Conservation (phyloP, 1,140 invertebrate genomes). For the Conus ventricosus region DNA sequence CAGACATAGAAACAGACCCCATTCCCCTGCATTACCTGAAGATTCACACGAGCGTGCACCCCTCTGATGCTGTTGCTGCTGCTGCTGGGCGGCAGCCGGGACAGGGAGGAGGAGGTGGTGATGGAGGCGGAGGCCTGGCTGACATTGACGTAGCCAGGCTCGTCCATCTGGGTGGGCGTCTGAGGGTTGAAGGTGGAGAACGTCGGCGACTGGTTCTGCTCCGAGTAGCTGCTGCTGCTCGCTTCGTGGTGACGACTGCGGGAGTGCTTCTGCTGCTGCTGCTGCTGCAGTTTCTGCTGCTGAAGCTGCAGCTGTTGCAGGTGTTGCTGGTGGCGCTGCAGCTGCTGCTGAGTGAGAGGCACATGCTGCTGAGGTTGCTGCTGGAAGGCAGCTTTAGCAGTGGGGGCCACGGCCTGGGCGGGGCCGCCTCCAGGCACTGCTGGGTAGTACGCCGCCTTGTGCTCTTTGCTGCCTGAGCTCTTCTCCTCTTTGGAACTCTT, state of each 20-base stretch:
- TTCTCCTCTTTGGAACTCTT: slow-evolving; percentile 50
- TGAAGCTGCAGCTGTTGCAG: slow-evolving; percentile 45
- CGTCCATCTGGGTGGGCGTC: neutral
- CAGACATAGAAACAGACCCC: too few relatives aligned
- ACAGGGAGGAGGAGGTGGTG: slow-evolving; percentile 25
- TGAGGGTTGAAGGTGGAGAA: slow-evolving; percentile 17
- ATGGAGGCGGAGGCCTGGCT: slow-evolving; percentile 40
- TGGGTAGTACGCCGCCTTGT: slow-evolving; percentile 44
- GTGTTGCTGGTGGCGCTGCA: slow-evolving; percentile 53
- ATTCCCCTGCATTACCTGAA: slow-evolving; percentile 12
- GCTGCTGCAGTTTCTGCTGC: slow-evolving; percentile 30
- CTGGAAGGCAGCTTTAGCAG: slow-evolving; percentile 18
- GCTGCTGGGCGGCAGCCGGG: slow-evolving; percentile 41
- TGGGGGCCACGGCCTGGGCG: slow-evolving; percentile 33
- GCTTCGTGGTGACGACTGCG: slow-evolving; percentile 22
- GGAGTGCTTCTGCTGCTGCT: slow-evolving; percentile 38
- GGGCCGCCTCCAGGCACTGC: slow-evolving; percentile 37
- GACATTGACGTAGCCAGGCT: slow-evolving; percentile 22
- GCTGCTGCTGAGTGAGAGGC: slow-evolving; percentile 44
- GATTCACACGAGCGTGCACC: slow-evolving; percentile 41
- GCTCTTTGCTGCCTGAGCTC: slow-evolving; percentile 37
- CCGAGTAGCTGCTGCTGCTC: slow-evolving; percentile 30
- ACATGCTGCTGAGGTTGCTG: slow-evolving; percentile 37
- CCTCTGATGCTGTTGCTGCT: slow-evolving; percentile 44
- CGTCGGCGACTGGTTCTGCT: neutral